Evolutionary conservation across 2,888 invertebrate species (phyloP), one percentile per base, ranked within the genome.

Genomic region (Drosophila melanosoma): DNA sequence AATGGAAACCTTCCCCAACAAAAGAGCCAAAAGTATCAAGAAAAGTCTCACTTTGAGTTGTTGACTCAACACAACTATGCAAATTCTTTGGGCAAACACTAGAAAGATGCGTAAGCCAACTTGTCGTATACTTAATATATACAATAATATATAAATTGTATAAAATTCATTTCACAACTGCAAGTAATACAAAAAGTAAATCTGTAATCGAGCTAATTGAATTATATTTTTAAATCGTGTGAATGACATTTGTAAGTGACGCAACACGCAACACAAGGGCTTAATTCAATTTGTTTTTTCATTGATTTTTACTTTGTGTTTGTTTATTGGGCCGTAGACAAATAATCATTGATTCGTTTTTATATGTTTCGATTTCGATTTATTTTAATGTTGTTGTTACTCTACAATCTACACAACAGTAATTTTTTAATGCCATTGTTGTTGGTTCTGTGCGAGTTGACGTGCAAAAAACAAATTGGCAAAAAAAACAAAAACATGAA

Each of bases 201-300:
- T 42, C 29, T 35, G 10, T 26, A 15, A n/a, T 29, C 6, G 6
- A 11, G 32, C 51, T 54, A 69, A 58, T 73, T 72, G 33, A 83
- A 74, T 32, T 33, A 42, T 32, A 15, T 29, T 11, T 11, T n/a
- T 7, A 32, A 32, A 26, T 48, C 15, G 70, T 76, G 78, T 67
- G 63, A 81, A 64, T 74, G 70, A 74, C 69, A 81, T 59, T 76
- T 69, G 72, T 65, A 77, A 84, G 72, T 84, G 84, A 84, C 74
- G 76, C 76, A 69, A 87, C 77, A 33, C 53, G 42, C 48, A 40
- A 15, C n/a, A 51, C 49, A 74, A 68, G 68, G 58, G 69, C 36
- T 66, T 60, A 59, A 71, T 71, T 69, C 5, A 61, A 70, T 78
- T 73, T 59, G n/a, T 54, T 49, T 48, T 42, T 36, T 26, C 48